Conservation (phyloP, 2,888 invertebrate genomes). For the Fissipunctia ypsillon region DNA sequence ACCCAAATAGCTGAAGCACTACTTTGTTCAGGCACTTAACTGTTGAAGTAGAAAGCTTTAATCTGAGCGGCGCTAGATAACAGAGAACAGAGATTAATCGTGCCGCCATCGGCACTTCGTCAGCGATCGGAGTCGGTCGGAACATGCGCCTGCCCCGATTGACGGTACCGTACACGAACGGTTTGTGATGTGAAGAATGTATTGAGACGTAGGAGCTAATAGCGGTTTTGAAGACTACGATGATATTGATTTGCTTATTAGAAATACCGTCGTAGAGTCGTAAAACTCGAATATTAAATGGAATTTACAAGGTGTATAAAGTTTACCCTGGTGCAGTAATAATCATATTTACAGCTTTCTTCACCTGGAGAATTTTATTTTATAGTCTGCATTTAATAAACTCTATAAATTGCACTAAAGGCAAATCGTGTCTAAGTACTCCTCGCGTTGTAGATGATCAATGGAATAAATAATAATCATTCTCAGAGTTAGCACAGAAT, state of each 20-base stretch:
- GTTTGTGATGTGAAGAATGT: constrained; percentile 19
- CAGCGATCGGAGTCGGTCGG: constrained; percentile 11
- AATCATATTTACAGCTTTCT: not conserved
- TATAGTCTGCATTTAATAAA: not conserved
- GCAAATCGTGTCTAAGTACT: not conserved
- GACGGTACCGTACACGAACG: constrained; percentile 36
- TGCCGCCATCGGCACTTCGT: constrained; percentile 39
- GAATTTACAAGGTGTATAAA: constrained; percentile 11
- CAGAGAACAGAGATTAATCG: constrained; percentile 45
- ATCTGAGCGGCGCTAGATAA: constrained; percentile 43
- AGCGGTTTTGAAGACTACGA: not conserved
- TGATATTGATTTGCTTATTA: constrained; percentile 1
- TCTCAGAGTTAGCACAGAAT: not conserved
- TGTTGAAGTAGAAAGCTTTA: constrained; percentile 52
- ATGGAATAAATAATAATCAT: not conserved
- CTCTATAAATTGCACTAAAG: not conserved
- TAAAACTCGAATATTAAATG: not conserved
- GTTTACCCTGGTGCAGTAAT: not conserved
- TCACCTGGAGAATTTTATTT: not conserved
- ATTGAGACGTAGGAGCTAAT: constrained; percentile 10
- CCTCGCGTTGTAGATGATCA: not conserved
- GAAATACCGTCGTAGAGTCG: not conserved
- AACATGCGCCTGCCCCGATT: constrained; percentile 12
- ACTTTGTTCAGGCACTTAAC: constrained; percentile 49
- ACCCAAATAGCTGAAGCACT: constrained; percentile 32